These are phyloP conservation scores for Reinhardtius hippoglossoides DNA, from an alignment of 2,113 vertebrate species.

Conservation along the genomic window DNA sequence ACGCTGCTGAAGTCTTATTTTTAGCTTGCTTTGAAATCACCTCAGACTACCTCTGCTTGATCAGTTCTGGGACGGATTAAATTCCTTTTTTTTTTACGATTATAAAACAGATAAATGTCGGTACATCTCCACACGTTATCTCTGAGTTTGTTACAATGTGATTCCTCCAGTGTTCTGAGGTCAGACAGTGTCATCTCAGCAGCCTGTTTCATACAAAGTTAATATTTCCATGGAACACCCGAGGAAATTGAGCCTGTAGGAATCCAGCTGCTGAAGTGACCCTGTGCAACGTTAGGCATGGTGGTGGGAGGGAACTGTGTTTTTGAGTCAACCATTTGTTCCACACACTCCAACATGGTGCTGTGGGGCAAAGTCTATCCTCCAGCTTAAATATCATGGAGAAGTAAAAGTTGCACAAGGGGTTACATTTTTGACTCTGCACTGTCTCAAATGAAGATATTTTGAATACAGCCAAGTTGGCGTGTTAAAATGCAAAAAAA, in stretches of 20 bases:
- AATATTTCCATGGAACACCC: conserved; percentile 3
- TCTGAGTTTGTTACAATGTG: neutral
- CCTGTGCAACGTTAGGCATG: conserved; percentile 9
- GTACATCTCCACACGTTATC: neutral
- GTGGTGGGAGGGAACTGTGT: conserved; percentile 41
- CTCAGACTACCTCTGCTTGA: neutral
- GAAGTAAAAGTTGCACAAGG: conserved; percentile 54
- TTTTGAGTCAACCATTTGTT: conserved; percentile 60
- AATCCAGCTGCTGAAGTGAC: conserved; percentile 29
- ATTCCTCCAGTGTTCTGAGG: conserved; percentile 22
- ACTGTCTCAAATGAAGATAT: conserved; percentile 17
- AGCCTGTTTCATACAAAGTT: conserved; percentile 18
- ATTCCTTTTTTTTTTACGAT: neutral
- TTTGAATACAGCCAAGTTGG: neutral
- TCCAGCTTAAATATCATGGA: conserved; percentile 53
- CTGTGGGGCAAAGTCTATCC: conserved; percentile 55
- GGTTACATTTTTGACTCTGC: conserved; percentile 11
- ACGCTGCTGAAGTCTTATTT: neutral
- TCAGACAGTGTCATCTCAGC: conserved; percentile 22
- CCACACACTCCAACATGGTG: conserved; percentile 26
- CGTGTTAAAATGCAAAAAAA: neutral
- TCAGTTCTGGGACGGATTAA: neutral
- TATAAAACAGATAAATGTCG: neutral
- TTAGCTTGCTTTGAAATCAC: conserved; percentile 4
- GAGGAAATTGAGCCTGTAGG: conserved; percentile 18